Evolutionary conservation across 2,113 vertebrate species (phyloP).

Genomic region (Hippoglossus stenolepis): DNA sequence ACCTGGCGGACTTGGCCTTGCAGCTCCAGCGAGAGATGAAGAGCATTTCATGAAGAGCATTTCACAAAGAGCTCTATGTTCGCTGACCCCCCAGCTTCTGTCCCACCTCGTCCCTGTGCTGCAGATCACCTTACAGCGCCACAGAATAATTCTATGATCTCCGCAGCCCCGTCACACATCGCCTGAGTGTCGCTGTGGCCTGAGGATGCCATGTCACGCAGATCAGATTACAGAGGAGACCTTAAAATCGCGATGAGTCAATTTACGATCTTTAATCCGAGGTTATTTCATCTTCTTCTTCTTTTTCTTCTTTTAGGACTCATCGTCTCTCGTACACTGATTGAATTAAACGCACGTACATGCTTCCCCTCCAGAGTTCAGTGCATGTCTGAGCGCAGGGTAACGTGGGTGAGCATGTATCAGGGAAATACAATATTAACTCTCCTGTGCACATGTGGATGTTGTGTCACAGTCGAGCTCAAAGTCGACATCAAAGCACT

Average conservation of each 20-base stretch:
- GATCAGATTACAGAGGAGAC: constrained; percentile 53
- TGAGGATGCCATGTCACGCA: constrained; percentile 24
- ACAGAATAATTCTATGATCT: constrained; percentile 49
- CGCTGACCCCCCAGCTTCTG: constrained; percentile 37
- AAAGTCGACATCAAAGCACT: constrained; percentile 16
- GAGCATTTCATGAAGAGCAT: constrained; percentile 23
- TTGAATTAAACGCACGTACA: background rate
- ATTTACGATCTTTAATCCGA: constrained; percentile 20
- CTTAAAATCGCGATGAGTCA: constrained; percentile 22
- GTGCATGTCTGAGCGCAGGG: too few relatives aligned
- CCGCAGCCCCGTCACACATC: constrained; percentile 35
- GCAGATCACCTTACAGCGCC: constrained; percentile 66
- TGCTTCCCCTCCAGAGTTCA: background rate
- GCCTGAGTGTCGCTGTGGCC: constrained; percentile 35
- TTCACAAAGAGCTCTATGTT: constrained; percentile 71
- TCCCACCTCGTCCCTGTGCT: constrained; percentile 46
- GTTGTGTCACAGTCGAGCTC: constrained; percentile 15
- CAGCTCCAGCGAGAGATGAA: too few relatives aligned
- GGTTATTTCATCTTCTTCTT: background rate
- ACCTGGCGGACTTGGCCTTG: constrained; percentile 26
- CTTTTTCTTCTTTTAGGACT: background rate
- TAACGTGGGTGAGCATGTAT: constrained; percentile 26
- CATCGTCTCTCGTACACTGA: background rate
- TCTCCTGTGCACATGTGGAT: constrained; percentile 28
- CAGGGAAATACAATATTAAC: constrained; percentile 13